Evolutionary conservation across 2,888 invertebrate genomes (phyloP), one percentile per base, ranked within the genome.

Genomic region (Nomada fabriciana): DNA sequence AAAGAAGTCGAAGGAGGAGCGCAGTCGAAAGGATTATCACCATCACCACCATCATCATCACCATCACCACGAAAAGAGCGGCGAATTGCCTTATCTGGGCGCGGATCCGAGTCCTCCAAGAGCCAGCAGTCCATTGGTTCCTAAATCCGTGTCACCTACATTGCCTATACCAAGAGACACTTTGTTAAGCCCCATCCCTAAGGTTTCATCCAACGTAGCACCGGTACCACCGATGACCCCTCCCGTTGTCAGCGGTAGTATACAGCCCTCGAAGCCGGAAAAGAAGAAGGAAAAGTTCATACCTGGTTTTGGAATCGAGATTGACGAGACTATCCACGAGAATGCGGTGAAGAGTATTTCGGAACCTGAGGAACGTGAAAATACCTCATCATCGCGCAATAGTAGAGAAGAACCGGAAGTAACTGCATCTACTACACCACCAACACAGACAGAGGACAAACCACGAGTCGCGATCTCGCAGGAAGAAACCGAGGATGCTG

Each of bases 401-500:
- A 82, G 84, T 0, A 89, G 92, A 23, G 93, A 93, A 0, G 92
- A 92, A 11, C 74, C 90, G 3, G 93, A 94, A 23, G 90, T 94
- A 15, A 91, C 94, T 5, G 94, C 92, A 90, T 93, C 92, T 74
- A 94, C 94, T 15, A 95, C 95, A 88, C 86, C 94, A 3, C 95
- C 95, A 11, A 95, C 96, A 69, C 96, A 96, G 90, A 85, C 94
- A 0, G 97, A 97, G 82, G 97, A 97, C 90, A 97, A 97, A 91
- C 97, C 97, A 0, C 95, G 97, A 65, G 97, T 97, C 13, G 95
- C 97, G 0, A 98, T 98, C 90, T 98, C 98, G 0, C 98, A 98
- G 94, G 98, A 98, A 94, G 98, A 98, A 94, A 98, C 98, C 0
- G 98, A 97, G 94, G 98, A 98, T 93, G 98, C 98, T 0, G 98